phyloP scores from a whole-genome alignment of 2,113 vertebrate genomes.

The Prunella himalayana region DNA sequence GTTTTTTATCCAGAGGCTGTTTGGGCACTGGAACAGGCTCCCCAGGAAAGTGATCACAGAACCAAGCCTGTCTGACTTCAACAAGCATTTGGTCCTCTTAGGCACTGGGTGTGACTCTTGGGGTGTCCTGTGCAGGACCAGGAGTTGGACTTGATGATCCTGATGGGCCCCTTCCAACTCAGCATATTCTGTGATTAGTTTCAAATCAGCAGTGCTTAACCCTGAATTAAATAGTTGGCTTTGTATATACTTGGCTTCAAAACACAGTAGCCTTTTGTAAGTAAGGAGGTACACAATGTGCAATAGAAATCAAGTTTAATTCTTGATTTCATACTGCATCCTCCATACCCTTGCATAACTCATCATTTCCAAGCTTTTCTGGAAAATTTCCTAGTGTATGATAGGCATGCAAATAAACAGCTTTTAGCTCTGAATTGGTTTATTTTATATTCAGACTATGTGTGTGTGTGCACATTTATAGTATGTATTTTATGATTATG shows the following conservation, averaged over 20 bases:
- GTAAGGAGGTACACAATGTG: not conserved
- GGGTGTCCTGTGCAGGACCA: too few species aligned
- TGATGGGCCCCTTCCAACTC: not conserved
- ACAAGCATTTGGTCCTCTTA: rapidly evolving
- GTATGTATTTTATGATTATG: not conserved
- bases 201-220: not conserved
- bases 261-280: not conserved
- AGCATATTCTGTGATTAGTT: not conserved
- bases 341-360: not conserved
- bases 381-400: not conserved
- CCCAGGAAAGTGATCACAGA: not conserved
- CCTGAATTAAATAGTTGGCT: not conserved
- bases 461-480: not conserved
- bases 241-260: not conserved
- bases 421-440: not conserved
- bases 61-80: not conserved
- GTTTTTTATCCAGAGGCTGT: not conserved
- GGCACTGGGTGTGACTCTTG: not conserved
- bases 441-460: not conserved
- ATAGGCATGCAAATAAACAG: not conserved
- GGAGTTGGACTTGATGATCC: rapidly evolving
- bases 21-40: not conserved
- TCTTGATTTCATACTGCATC: not conserved
- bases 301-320: not conserved
- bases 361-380: not conserved